These are phyloP conservation scores for Carcina quercana DNA, from an alignment of 2,888 invertebrate genomes.

Conservation along the genomic window DNA sequence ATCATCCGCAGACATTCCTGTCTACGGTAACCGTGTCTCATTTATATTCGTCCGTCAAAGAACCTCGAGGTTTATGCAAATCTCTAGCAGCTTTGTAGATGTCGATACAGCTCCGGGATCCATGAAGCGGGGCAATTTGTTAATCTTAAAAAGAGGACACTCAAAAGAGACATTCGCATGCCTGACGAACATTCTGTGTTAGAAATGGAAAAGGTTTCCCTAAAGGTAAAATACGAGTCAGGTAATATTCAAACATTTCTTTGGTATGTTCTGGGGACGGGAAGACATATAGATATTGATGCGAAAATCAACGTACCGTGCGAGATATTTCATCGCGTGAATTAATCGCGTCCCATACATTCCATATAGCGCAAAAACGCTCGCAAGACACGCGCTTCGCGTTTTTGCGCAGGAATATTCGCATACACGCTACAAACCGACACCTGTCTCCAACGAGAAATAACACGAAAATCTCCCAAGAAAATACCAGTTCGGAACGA, in stretches of 20 bases:
- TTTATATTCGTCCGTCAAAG: conserved; percentile 52
- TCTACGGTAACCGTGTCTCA: conserved; percentile 35
- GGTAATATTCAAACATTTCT: no score
- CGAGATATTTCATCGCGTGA: conserved; percentile 56
- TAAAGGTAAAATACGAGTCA: no score
- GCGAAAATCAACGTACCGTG: conserved; percentile 9
- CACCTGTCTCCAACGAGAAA: conserved; percentile 7
- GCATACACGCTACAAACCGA: conserved; percentile 35
- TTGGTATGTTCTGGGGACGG: no score
- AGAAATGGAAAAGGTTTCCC: no score
- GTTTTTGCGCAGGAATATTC: conserved; percentile 29
- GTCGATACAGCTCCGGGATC: conserved; percentile 35
- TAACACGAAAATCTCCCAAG: conserved; percentile 20
- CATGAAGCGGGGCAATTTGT: conserved; percentile 40
- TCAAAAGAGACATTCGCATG: conserved; percentile 24
- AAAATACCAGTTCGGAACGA: conserved; percentile 24
- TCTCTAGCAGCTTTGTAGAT: conserved; percentile 37
- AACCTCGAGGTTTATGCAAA: conserved; percentile 49
- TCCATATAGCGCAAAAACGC: conserved; percentile 38
- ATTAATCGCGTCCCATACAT: conserved; percentile 52
- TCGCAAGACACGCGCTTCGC: conserved; percentile 32
- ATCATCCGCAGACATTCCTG: conserved; percentile 31
- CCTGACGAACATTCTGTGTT: no score
- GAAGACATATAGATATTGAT: no score
- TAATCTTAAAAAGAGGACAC: conserved; percentile 39